Evolutionary conservation across 1,140 invertebrate species (phyloP), one percentile per base, ranked within the genome.

Genomic region (Micrasema minimum): DNA sequence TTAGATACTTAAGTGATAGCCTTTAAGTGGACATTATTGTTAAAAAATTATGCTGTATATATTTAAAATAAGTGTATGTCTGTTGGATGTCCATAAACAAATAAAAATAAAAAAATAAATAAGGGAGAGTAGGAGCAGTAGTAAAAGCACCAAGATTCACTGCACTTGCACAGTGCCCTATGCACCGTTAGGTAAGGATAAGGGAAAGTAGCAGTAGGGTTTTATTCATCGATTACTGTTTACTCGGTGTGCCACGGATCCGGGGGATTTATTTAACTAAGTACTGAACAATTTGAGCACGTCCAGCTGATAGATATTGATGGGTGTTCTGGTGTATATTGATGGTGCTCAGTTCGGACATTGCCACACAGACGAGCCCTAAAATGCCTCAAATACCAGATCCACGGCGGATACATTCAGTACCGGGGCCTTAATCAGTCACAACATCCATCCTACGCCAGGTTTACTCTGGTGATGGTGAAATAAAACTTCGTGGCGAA

Each of bases 351-450:
- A n/a, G 51, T 55, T 37, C 20, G 35, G 55, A 43, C 55, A 41
- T 20, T 38, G 20, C 35, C 16, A 20, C 55, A 38, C 55, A 14
- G 55, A 59, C 35, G 55, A 20, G 18, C 55, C 55, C 55, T 41
- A 59, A 59, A 59, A 59, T 59, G 22, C 37, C 55, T 12, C 2
- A 31, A 23, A 57, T 57, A 9, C 53, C 53, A 6, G 6, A n/a
- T n/a, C n/a, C n/a, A 31, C 48, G 5, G 2, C 48, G 48, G 11
- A n/a, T 6, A 38, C 50, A 22, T 38, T 38, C 35, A 11, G 55
- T 41, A 43, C 18, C 1, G 35, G 2, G 16, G 38, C 55, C 55
- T 20, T 59, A 59, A 41, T 41, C 12, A 59, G 55, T 18, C 37
- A 14, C 16, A 0, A 38, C 55, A 16, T 37, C 10, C 55, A 59